Evolutionary conservation across 35 echinoderm and acorn worm genomes (phyloP).

Genomic region (Nesometra sesokonis): DNA sequence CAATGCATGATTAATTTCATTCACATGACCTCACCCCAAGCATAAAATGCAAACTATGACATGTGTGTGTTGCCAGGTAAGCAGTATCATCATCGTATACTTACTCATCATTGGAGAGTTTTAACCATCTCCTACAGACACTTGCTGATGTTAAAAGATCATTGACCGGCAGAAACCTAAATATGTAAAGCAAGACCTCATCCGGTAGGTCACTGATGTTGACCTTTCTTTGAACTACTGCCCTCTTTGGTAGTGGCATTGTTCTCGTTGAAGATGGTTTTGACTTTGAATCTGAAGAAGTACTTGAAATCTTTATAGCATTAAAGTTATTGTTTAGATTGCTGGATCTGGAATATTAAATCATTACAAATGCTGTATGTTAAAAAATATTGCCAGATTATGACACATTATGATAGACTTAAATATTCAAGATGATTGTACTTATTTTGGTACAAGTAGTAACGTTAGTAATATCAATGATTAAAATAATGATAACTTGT

Average conservation of each 20-base stretch:
- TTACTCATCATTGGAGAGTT: constrained; percentile 58
- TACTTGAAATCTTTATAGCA: neutral
- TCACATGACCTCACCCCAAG: too few species aligned
- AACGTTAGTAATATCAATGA: too few species aligned
- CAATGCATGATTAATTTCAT: too few species aligned
- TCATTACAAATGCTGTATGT: too few species aligned
- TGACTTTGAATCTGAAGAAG: neutral
- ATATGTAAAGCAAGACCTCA: constrained; percentile 32
- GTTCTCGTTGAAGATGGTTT: neutral
- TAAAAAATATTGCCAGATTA: too few species aligned
- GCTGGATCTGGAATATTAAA: too few species aligned
- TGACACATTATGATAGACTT: too few species aligned
- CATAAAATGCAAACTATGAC: too few species aligned
- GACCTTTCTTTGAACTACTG: neutral
- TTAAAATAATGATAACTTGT: too few species aligned
- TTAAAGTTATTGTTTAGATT: neutral
- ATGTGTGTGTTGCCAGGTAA: too few species aligned
- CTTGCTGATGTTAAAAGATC: constrained; percentile 23
- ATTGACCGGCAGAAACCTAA: constrained; percentile 29
- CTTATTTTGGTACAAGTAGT: too few species aligned
- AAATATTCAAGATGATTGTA: too few species aligned
- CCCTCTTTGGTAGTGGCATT: neutral
- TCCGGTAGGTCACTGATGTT: constrained; percentile 8
- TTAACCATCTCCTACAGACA: constrained; percentile 40
- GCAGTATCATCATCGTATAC: neutral